These are phyloP conservation scores for Argyra leucocephala DNA, from an alignment of 2,888 invertebrate genomes.

Conservation along the genomic window DNA sequence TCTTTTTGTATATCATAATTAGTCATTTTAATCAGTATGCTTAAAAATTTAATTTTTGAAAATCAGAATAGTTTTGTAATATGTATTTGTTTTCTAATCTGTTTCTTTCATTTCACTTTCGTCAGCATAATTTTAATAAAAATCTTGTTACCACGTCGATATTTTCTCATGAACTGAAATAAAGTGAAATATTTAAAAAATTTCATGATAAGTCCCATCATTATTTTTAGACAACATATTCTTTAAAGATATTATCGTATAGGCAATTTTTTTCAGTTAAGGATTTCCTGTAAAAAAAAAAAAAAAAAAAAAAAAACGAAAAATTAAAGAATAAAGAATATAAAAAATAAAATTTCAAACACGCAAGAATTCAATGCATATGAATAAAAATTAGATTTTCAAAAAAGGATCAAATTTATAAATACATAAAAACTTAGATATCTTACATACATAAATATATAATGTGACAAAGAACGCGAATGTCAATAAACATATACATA, in stretches of 20 bases:
- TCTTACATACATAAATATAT: background rate
- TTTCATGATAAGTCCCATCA: background rate
- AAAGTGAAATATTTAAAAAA: background rate
- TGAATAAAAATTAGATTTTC: background rate
- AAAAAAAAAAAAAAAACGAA: background rate
- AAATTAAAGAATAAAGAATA: background rate
- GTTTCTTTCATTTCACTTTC: no score
- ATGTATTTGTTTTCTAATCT: no score
- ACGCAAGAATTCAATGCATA: background rate
- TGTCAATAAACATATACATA: background rate
- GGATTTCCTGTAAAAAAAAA: background rate
- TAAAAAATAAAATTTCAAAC: background rate
- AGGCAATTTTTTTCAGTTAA: background rate
- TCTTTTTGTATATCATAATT: no score
- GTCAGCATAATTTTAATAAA: no score
- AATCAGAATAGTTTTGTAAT: no score
- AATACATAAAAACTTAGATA: background rate
- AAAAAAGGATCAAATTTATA: slow-evolving; percentile 1
- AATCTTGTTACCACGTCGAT: no score
- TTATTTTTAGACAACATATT: background rate
- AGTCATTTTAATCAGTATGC: no score
- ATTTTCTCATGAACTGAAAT: no score
- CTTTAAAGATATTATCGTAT: background rate
- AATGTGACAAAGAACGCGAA: background rate
- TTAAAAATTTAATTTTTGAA: no score